Conservation (phyloP, 35 echinoderm and acorn worm genomes). For the Ptychodera flava region DNA sequence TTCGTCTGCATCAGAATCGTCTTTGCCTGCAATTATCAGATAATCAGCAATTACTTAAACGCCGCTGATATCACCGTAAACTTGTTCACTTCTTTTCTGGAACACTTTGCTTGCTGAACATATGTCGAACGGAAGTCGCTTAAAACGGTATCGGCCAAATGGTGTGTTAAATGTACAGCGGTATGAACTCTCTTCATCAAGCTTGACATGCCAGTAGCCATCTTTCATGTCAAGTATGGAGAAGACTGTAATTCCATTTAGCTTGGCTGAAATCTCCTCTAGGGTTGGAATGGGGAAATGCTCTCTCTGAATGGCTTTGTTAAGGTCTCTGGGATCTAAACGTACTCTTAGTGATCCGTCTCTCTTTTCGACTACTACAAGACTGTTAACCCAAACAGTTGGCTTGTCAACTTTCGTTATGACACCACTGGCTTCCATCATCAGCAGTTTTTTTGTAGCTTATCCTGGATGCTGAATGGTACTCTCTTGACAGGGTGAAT, state of each 20-base stretch:
- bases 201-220: no score
- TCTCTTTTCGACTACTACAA: conserved; percentile 28
- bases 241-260: no score
- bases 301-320: conserved; percentile 12
- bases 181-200: no score
- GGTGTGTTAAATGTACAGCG: no score
- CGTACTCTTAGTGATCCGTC: neutral
- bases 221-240: no score
- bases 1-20: conserved; percentile 27
- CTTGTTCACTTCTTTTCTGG: conserved; percentile 4
- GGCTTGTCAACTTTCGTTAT: no score
- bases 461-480: conserved; percentile 13
- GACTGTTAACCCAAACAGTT: conserved; percentile 53
- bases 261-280: neutral
- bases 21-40: conserved; percentile 28
- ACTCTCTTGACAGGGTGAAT: conserved; percentile 21
- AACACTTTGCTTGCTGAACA: conserved; percentile 8
- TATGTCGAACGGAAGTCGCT: neutral
- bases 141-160: conserved; percentile 7
- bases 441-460: neutral
- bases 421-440: conserved; percentile 4
- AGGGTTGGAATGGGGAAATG: conserved; percentile 10
- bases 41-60: conserved; percentile 15
- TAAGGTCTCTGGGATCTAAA: conserved; percentile 23
- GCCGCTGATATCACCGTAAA: neutral